A percentile compares a stretch with the other conserved stretches of the same genome.
Conservation (phyloP, 2,888 invertebrate species). For the Nemotelus pantherinus region DNA sequence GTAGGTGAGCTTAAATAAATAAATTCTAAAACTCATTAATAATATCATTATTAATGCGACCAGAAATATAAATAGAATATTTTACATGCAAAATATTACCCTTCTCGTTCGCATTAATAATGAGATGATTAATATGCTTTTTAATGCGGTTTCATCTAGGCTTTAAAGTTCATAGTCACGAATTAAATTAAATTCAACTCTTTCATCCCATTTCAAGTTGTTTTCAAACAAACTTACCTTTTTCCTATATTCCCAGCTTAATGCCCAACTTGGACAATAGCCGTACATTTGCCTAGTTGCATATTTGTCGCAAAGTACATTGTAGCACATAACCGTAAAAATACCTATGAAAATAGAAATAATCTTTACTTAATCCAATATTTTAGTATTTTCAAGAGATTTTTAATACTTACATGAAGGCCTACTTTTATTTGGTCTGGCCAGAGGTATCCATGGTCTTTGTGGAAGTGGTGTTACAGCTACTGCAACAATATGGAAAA, state of each 20-base stretch:
- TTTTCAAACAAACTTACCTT: constrained; percentile 67
- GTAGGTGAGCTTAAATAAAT: too few species aligned
- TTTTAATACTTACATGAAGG: constrained; percentile 83
- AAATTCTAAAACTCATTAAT: too few species aligned
- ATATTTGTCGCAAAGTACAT: constrained; percentile 98
- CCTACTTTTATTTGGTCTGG: constrained; percentile 86
- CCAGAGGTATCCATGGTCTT: constrained; percentile 94
- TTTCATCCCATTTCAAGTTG: too few species aligned
- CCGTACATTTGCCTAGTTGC: constrained; percentile 99
- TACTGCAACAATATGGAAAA: constrained; percentile 74
- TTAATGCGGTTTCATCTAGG: too few species aligned
- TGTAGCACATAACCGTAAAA: constrained; percentile 99
- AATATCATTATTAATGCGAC: too few species aligned
- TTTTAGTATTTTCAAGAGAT: not conserved
- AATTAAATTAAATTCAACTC: too few species aligned
- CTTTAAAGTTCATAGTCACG: too few species aligned
- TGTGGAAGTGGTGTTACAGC: constrained; percentile 90
- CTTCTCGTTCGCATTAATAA: too few species aligned
- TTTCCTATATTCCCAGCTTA: constrained; percentile 98
- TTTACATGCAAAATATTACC: too few species aligned
- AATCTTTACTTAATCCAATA: not conserved
- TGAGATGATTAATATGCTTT: too few species aligned
- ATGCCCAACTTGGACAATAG: constrained; percentile 98
- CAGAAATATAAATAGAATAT: too few species aligned
- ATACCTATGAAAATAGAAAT: constrained; percentile 72